A percentile compares a stretch with the other conserved stretches of the same genome.
Evolutionary conservation across 1,140 invertebrate genomes (phyloP).

Genomic region (Lucilia sericata): DNA sequence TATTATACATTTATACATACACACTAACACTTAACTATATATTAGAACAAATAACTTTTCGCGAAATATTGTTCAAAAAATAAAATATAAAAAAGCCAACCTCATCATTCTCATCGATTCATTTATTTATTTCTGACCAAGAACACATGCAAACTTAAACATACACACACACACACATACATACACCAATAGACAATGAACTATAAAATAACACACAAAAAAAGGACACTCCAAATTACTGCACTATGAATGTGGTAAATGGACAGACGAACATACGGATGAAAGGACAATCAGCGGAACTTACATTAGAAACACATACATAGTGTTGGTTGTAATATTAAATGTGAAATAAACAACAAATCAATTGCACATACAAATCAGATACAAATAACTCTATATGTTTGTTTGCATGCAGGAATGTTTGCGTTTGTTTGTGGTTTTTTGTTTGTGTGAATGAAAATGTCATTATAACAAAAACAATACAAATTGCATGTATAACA

Average conservation of each 20-base stretch:
- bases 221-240: background rate
- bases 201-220: background rate
- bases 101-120: conserved; percentile 19
- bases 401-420: background rate
- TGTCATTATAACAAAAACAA: background rate
- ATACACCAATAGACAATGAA: background rate
- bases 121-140: background rate
- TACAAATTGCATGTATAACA: background rate
- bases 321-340: background rate
- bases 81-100: background rate
- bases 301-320: too few relatives aligned
- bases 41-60: background rate
- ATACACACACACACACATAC: background rate
- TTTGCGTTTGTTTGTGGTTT: background rate
- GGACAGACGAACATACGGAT: background rate
- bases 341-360: background rate
- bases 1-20: background rate
- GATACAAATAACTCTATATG: background rate
- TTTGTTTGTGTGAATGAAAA: background rate
- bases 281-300: too few relatives aligned
- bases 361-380: conserved; percentile 13
- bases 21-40: background rate
- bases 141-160: background rate
- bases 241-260: background rate
- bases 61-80: conserved; percentile 9